These are phyloP conservation scores for Crotalus horridus DNA, from an alignment of 2,113 vertebrate genomes.

Conservation along the genomic window DNA sequence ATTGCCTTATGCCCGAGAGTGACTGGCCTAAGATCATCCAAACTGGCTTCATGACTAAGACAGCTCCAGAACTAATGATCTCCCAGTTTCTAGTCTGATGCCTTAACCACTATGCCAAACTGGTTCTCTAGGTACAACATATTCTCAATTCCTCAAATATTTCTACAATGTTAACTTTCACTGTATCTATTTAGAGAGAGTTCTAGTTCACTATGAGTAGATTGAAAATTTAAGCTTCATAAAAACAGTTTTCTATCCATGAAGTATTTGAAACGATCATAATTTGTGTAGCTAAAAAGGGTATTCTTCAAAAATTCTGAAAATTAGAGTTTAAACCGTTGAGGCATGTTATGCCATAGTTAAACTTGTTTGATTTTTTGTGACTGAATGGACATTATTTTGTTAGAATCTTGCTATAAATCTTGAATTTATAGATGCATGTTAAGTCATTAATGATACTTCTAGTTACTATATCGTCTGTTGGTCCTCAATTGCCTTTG, in stretches of 20 bases:
- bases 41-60: background rate
- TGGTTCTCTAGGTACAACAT: background rate
- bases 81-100: background rate
- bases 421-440: background rate
- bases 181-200: background rate
- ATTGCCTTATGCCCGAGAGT: background rate
- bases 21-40: background rate
- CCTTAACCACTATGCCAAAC: background rate
- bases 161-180: background rate
- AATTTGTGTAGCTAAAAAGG: background rate
- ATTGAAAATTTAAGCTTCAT: background rate
- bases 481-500: background rate
- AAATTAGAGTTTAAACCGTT: background rate
- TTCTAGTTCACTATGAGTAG: background rate
- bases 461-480: background rate
- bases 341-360: background rate
- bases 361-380: background rate
- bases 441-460: background rate
- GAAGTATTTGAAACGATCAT: background rate
- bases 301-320: background rate
- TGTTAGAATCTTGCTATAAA: background rate
- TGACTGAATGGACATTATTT: background rate
- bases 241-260: background rate
- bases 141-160: background rate
- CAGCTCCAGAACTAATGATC: background rate